phyloP scores from a whole-genome alignment of 2,113 vertebrate species.

The Podarcis cretensis region DNA sequence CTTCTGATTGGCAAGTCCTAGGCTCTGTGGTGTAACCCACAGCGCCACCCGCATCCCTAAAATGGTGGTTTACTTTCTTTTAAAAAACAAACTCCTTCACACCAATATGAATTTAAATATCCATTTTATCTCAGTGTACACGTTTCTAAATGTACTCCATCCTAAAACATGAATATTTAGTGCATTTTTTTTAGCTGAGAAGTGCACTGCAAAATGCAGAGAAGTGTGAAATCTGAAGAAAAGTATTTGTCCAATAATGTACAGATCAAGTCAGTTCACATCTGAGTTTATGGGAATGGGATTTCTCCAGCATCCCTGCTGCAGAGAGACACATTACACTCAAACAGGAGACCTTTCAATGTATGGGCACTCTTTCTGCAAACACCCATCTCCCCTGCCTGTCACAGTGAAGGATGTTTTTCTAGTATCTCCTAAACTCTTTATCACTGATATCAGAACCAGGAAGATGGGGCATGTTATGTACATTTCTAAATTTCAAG shows the following conservation, averaged over 20 bases:
- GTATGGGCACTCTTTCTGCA: not conserved
- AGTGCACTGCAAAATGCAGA: too few species aligned
- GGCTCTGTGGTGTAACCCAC: too few species aligned
- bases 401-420: not conserved
- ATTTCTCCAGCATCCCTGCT: not conserved
- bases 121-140: too few species aligned
- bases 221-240: not conserved
- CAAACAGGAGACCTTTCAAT: not conserved
- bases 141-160: too few species aligned
- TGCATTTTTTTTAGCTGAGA: too few species aligned
- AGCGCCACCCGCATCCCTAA: too few species aligned
- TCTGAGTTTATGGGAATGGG: not conserved
- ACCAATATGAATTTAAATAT: too few species aligned
- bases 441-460: not conserved
- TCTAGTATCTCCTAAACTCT: not conserved
- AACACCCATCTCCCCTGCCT: not conserved
- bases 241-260: not conserved
- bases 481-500: constrained; percentile 14
- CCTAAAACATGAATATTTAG: too few species aligned
- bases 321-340: not conserved
- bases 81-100: too few species aligned
- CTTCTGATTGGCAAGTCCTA: too few species aligned
- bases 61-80: too few species aligned
- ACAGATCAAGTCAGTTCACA: not conserved
- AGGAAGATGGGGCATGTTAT: not conserved